Evolutionary conservation across 1,140 invertebrate species (phyloP), one percentile per base, ranked within the genome.

Genomic region (Ericerus pela): DNA sequence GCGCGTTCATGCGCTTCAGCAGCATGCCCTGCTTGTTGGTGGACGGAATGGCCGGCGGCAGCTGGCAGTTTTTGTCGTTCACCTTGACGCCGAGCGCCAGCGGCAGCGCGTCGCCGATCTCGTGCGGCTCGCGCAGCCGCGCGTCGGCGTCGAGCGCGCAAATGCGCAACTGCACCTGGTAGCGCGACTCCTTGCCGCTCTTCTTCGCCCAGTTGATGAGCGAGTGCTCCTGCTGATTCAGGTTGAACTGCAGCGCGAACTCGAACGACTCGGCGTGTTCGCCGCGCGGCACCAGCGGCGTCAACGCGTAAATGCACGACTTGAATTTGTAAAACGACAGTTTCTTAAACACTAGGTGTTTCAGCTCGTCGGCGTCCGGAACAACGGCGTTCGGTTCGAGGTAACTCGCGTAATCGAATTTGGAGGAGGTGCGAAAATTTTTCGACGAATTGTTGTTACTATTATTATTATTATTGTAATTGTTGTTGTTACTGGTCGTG

Each of bases 21-120:
- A 96, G 52, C 94, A 88, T 71, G 98, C 95, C 26, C 92, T 89
- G 53, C 91, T 91, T 12, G 91, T 92, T 70, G 71, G 95, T 97
- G 59, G 91, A 96, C 51, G 94, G 94, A 72, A 53, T 31, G 41
- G 51, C 31, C 14, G 56, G 56, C n/a, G 56, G 56, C 12, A 58
- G 54, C 33, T 14, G 37, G 31, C 56, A 58, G 5, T 14, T 30
- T 54, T 58, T 58, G 1, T 16, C 6, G 20, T 24, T n/a, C 8
- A 58, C 0, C 16, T 53, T 28, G 16, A 58, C 43, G 8, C 41
- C 22, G 11, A 58, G 2, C 27, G 36, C 56, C 20, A 58, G 37
- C 29, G 56, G 56, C 51, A 58, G n/a, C 28, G 10, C 53, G 31
- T 58, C 56, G 11, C 12, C 29, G 18, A 29, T 24, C n/a, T 58